Base-by-base conservation (phyloP, 2,888 invertebrate genomes). In the Steromphala cineraria region DNA sequence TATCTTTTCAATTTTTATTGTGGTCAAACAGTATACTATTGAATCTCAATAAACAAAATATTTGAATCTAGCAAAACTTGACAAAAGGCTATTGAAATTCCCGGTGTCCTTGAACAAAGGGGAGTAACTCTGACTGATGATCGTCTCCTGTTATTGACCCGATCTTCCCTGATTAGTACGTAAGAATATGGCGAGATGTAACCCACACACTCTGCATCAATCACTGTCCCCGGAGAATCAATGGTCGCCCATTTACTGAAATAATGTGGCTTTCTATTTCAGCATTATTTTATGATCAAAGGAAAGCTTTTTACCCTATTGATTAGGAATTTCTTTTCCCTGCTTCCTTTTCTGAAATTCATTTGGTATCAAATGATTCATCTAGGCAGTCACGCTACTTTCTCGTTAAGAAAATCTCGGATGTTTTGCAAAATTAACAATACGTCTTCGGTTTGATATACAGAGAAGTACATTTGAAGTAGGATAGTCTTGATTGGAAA, bases 321-420 rank as follows among this genome's bases (percentile, higher is more conserved):
- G 71, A 71, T 71, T 71, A 36, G n/a, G 36, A 36, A 17, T 36
- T 71, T 67, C 67, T 36, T 71, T 71, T 71, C 62, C 24, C 36
- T 19, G 71, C 36, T 36, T 71, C 71, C 36, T 71, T 71, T 40
- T 71, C 71, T 71, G 40, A 71, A 71, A 71, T 71, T 71, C 71
- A 71, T 71, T 71, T 71, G 71, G 71, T 71, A 71, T 71, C 71
- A 71, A 31, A 71, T 71, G 71, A 71, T 71, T 71, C 71, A 71
- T 71, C 36, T 40, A 36, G 19, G 4, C 40, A 19, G 40, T 40
- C 71, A 71, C 71, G 71, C 71, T 17, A 71, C 36, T 28, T 40
- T n/a, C 71, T 71, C 71, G 71, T 71, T 71, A 40, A 71, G 71
- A 40, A 40, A 71, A 71, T 36, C 40, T 36, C 40, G 28, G 36